phyloP scores from a whole-genome alignment of 2,797 vertebrate species.

The Cetoscarus ocellatus region DNA sequence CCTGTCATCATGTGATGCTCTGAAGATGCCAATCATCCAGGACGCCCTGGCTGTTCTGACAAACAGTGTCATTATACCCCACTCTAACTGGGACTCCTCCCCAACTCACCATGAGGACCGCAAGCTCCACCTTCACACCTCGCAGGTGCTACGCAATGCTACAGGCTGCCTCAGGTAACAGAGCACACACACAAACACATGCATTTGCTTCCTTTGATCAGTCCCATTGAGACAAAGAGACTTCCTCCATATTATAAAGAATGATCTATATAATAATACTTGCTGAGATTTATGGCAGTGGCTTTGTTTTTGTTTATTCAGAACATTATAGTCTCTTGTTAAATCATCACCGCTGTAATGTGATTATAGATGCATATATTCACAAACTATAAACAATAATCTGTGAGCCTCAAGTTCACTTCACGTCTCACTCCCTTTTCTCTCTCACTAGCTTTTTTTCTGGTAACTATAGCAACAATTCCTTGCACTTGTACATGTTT shows the following conservation, averaged over 20 bases:
- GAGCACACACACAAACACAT: background rate
- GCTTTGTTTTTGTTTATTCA: constrained; percentile 1
- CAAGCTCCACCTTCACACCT: constrained; percentile 97
- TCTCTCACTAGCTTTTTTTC: constrained; percentile 26
- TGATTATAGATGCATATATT: constrained; percentile 31
- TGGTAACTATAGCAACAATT: constrained; percentile 72
- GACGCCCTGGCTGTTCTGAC: constrained; percentile 97
- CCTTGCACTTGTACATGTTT: constrained; percentile 38
- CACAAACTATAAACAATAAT: constrained; percentile 28
- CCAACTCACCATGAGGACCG: constrained; percentile 94
- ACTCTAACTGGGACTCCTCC: constrained; percentile 97
- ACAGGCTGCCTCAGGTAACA: constrained; percentile 98
- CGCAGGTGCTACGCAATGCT: constrained; percentile 98
- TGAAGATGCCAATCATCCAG: constrained; percentile 99
- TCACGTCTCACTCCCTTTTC: background rate
- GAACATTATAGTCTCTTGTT: constrained; percentile 1
- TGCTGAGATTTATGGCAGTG: background rate
- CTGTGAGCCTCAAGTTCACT: constrained; percentile 9
- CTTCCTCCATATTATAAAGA: too few species aligned
- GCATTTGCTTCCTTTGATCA: background rate
- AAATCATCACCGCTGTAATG: constrained; percentile 15
- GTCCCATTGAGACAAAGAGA: background rate
- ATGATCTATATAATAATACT: constrained; percentile 2
- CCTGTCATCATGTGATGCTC: constrained; percentile 96
- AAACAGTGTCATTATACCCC: constrained; percentile 97